Evolutionary conservation across 2,888 invertebrate species (phyloP), one percentile per base, ranked within the genome.

Genomic region (Empis livida): DNA sequence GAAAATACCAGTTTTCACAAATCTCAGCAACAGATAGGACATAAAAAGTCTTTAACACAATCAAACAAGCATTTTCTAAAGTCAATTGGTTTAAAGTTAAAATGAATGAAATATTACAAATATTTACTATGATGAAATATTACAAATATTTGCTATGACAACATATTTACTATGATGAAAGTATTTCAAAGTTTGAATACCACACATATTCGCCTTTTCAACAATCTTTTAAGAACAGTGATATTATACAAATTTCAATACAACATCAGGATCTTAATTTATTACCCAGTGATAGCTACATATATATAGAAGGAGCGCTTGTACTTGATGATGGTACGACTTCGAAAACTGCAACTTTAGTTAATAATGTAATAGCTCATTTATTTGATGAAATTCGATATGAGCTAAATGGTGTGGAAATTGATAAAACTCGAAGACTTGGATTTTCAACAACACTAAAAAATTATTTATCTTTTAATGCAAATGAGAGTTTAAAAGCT

Each of bases 331-430:
- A n/a, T n/a, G n/a, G n/a, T n/a, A n/a, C n/a, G n/a, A n/a, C n/a
- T n/a, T n/a, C n/a, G n/a, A n/a, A n/a, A n/a, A n/a, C n/a, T n/a
- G n/a, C n/a, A n/a, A n/a, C 47, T 43, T 51, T 54, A 20, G 50
- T 49, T 17, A 61, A 59, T 47, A 61, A 62, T 50, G 53, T 54
- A 35, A 48, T 60, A n/a, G 53, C 57, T 13, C 56, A 58, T 52
- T 43, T 63, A 10, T 63, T 63, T 51, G 59, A 62, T 47, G 59
- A 59, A 54, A 59, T 63, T 46, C 56, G 62, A 8, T 65, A 64
- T 54, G 60, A 63, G 51, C 23, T 63, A 11, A 63, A 61, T 50
- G 62, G 59, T n/a, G n/a, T n/a, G n/a, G n/a, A n/a, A n/a, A n/a
- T n/a, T n/a, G n/a, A n/a, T n/a, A n/a, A n/a, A n/a, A 27, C 51